Conservation (phyloP, 2,888 invertebrate species). For the Caenorhabditis angaria region DNA sequence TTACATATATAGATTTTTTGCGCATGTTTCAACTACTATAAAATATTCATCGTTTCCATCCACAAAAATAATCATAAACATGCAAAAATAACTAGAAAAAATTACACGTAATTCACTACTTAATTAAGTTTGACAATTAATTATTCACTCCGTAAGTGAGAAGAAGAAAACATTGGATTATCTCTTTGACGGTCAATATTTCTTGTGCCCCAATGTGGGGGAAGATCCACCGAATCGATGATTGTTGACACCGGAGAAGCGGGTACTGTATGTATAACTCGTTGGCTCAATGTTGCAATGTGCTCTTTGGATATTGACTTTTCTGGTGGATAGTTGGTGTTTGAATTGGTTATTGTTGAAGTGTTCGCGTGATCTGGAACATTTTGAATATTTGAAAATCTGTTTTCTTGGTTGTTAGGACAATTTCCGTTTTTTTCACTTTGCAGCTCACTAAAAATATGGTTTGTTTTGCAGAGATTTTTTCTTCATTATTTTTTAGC, state of each 20-base stretch:
- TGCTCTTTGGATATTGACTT: slow-evolving; percentile 27
- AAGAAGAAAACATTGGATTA: slow-evolving; percentile 27
- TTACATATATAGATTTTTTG: background rate
- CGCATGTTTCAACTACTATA: background rate
- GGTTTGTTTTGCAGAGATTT: too few species aligned
- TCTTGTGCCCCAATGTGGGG: slow-evolving; percentile 33
- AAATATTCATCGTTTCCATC: slow-evolving; percentile 10
- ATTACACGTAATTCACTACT: background rate
- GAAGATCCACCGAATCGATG: slow-evolving; percentile 41
- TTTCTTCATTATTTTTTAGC: too few species aligned
- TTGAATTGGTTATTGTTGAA: slow-evolving; percentile 22
- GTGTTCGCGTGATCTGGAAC: slow-evolving; percentile 26
- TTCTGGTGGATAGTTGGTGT: slow-evolving; percentile 41
- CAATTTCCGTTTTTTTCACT: too few species aligned
- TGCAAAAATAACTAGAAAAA: background rate
- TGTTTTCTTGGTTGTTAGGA: background rate
- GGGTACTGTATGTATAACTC: slow-evolving; percentile 31
- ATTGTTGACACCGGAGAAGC: slow-evolving; percentile 41
- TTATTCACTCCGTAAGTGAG: too few species aligned
- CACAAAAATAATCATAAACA: background rate
- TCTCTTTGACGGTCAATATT: slow-evolving; percentile 24
- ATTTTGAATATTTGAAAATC: too few species aligned
- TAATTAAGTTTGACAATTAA: background rate
- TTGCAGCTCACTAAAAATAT: too few species aligned
- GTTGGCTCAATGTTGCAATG: slow-evolving; percentile 38